Evolutionary conservation across 2,113 vertebrate genomes (phyloP).

Genomic region (Chamaetylas fuelleborni): DNA sequence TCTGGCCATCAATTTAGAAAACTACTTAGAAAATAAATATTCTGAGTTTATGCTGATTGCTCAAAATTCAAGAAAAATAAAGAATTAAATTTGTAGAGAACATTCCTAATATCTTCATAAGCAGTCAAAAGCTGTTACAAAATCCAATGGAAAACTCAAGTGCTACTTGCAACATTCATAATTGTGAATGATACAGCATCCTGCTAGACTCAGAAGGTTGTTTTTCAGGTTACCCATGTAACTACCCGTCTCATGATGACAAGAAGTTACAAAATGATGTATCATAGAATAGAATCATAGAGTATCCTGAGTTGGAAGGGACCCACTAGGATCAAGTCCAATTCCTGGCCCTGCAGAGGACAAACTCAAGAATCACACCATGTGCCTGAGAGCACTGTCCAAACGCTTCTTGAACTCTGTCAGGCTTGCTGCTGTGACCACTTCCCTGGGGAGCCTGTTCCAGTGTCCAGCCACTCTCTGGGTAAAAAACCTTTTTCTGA

Average conservation of each 20-base stretch:
- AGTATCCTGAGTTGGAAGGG: not conserved
- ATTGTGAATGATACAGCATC: not conserved
- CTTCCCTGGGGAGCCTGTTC: not conserved
- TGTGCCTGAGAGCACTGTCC: too few relatives aligned
- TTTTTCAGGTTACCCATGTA: not conserved
- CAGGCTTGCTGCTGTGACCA: not conserved
- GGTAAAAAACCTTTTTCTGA: not conserved
- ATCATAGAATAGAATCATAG: not conserved
- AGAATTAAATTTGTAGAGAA: not conserved
- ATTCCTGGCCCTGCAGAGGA: not conserved
- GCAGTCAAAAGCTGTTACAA: not conserved
- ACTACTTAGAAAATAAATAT: not conserved
- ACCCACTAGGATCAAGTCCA: not conserved
- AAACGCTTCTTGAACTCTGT: not conserved
- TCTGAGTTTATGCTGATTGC: not conserved
- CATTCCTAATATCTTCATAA: not conserved
- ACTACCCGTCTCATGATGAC: not conserved
- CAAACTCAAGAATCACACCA: not conserved
- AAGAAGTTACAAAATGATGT: not conserved
- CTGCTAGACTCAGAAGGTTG: not conserved
- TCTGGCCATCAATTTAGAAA: not conserved
- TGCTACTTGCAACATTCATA: not conserved
- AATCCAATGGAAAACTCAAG: not conserved
- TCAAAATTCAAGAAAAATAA: not conserved
- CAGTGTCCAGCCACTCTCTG: not conserved